Evolutionary conservation across 2,797 vertebrate species (phyloP), one percentile per base, ranked within the genome.

Genomic region (Capromys pilorides): DNA sequence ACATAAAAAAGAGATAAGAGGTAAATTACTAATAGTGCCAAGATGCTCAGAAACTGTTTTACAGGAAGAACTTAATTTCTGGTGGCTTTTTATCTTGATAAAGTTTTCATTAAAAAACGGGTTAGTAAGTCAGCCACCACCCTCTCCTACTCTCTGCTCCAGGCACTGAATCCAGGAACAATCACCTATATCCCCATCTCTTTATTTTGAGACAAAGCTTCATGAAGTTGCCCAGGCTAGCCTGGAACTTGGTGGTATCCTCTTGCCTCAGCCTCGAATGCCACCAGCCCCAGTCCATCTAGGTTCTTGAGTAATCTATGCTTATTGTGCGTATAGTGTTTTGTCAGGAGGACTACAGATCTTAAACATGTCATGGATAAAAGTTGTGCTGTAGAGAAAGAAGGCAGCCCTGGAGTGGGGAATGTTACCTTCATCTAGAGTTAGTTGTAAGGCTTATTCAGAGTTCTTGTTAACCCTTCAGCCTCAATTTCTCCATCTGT

Each of bases 11-110:
- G 12, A 67, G 82, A 78, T 28, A 64, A 81, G 67, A 78, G 54
- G 41, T 36, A 71, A 92, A 87, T 36, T 81, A n/a, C 33, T 39
- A 26, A 19, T 67, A 62, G 78, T 9, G 9, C n/a, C 31, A 66
- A 67, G 87, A 89, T 78, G 28, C 80, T 89, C 71, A 14, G 84
- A 51, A 92, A 77, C 31, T 66, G 69, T 31, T 93, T 95, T 79
- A 89, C 26, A 82, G 85, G 57, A 82, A 96, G 39, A 79, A 84
- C 19, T 75, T 75, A 26, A 45, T 94, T 61, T 78, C 66, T 9
- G 19, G 2, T 45, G 78, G 24, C 36, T 83, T 95, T 95, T 78
- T 61, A 57, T 9, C 62, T 79, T 71, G 28, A 59, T 31, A 89
- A 81, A 19, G 13, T 75, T 73, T 90, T 64, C 66, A 45, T 57